Base-by-base conservation (phyloP, 2,888 invertebrate genomes). In the Nowickia ferox region DNA sequence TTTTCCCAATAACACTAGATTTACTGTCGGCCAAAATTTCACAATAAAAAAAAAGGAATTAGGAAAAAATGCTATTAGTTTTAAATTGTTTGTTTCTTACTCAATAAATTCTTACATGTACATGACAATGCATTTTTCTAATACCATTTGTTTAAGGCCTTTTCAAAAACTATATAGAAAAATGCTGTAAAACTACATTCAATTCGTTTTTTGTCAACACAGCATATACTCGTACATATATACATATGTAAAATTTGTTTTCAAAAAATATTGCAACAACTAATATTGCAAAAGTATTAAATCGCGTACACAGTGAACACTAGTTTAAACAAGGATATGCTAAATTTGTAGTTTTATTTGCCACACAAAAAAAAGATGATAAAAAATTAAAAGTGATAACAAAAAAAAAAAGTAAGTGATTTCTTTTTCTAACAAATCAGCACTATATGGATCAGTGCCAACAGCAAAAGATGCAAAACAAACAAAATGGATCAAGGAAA, bases 391-490 rank as follows among this genome's bases (percentile, higher is more conserved):
- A 30, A 30, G 30, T 30, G 30, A 30, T 30, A 30, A n/a, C n/a
- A 44, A 53, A 3, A 55, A 48, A 4, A 74, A 44, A 44, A 80
- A 66, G 59, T 65, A 59, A 57, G 17, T 57, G 46, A 59, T 59
- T 77, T 68, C 44, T 79, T 72, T 80, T 57, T 72, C 68, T 10
- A 17, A 55, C 74, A 81, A 81, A 81, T 81, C 81, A 75, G 74
- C 81, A 81, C 66, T 66, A 57, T 57, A 59, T 74, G 80, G 66
- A 81, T 81, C 74, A 81, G 80, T 81, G 80, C 80, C 80, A 79
- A 65, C 71, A 65, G 44, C 71, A 72, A 30, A 30, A 55, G 53
- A 72, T 79, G 65, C 79, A 79, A 63, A 72, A 79, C 55, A 63
- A 63, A 79, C 53, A 55, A 72, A 79, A 79, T 71, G 69, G 40